Conservation (phyloP, 2,888 invertebrate species). For the Brenthis hecate region DNA sequence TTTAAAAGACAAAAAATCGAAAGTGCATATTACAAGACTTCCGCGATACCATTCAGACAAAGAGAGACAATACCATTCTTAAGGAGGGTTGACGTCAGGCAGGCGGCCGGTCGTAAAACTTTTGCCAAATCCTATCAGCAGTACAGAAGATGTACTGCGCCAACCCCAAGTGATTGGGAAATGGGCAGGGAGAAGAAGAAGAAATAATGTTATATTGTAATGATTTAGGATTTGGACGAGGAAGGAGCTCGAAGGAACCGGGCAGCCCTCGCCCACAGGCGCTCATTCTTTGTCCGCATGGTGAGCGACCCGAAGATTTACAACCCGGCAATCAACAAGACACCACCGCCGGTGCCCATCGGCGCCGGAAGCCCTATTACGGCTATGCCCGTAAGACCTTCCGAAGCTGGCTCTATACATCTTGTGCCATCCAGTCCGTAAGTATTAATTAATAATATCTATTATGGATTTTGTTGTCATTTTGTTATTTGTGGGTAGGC, state of each 20-base stretch:
- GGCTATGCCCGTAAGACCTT: slow-evolving; percentile 63
- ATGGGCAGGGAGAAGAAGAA: too few species aligned
- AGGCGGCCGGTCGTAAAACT: too few species aligned
- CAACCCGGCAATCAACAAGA: slow-evolving; percentile 93
- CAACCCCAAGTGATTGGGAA: too few species aligned
- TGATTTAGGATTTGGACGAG: slow-evolving; percentile 86
- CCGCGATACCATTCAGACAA: too few species aligned
- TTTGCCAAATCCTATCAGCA: too few species aligned
- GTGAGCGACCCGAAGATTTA: slow-evolving; percentile 98
- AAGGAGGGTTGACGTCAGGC: too few species aligned
- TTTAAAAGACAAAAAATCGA: too few species aligned
- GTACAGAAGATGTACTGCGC: too few species aligned
- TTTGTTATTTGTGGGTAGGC: too few species aligned
- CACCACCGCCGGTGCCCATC: slow-evolving; percentile 83
- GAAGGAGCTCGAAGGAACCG: slow-evolving; percentile 88
- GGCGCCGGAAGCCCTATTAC: slow-evolving; percentile 78
- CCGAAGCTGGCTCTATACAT: slow-evolving; percentile 50
- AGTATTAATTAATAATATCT: slow-evolving; percentile 33
- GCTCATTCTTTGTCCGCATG: slow-evolving; percentile 98
- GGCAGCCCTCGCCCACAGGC: slow-evolving; percentile 93
- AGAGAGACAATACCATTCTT: too few species aligned
- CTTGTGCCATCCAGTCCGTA: slow-evolving; percentile 63
- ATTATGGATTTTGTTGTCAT: not conserved
- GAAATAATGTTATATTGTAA: too few species aligned
- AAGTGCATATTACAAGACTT: too few species aligned